Base-by-base conservation (phyloP, 2,888 invertebrate species). In the Coenonympha glycerion region DNA sequence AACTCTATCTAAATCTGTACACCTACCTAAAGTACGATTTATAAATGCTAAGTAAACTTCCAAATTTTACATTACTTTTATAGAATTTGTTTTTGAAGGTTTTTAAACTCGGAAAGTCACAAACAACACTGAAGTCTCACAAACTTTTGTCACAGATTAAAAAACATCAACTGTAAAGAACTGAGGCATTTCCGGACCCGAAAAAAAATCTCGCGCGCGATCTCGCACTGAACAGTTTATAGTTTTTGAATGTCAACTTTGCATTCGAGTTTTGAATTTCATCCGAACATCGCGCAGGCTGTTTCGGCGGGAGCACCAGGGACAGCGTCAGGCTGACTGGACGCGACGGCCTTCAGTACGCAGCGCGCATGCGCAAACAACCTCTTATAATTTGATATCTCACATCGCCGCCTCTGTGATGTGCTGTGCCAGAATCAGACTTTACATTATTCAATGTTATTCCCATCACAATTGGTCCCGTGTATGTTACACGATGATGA, bases 361-460 rank as follows among this genome's bases (percentile, higher is more conserved):
- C 53, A 73, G 15, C 67, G 79, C 84, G 85, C 85, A 75, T 82
- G 84, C 74, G 77, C 77, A 66, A 61, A 63, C 63, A 74, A 74
- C 72, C 78, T 79, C 79, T 79, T 78, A 82, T 81, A 83, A 82
- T 81, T 79, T 83, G 80, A 82, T 84, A 84, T 83, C 78, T 76
- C 79, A 76, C 79, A 79, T 81, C 79, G 77, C 77, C 78, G 76
- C 78, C 74, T 76, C 74, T 76, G 76, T 80, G 80, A 82, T 83
- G 79, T 77, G 78, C 73, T 75, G 77, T 78, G 78, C 79, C 74
- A 77, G 79, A 81, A 76, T 75, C 73, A 76, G 77, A 76, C 78
- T 75, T 72, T 79, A 76, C 78, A 82, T 83, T 79, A 82, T 83
- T 81, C 78, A 79, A 79, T 80, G 80, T 79, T 53, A 56, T 50